Base-by-base conservation (phyloP, 2,888 invertebrate genomes). In the Acanthosepion pharaonis region DNA sequence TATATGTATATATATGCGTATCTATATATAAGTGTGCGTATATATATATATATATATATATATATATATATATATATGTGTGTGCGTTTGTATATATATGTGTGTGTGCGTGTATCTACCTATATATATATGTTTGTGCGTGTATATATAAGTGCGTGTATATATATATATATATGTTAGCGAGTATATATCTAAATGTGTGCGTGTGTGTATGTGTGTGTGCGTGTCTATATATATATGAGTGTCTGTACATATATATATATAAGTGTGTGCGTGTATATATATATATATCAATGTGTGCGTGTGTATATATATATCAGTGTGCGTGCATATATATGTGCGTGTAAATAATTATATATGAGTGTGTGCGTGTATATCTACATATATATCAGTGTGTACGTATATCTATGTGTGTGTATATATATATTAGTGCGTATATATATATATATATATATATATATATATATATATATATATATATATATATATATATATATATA, bases 71-170 rank as follows among this genome's bases (percentile, higher is more conserved):
- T 92, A 92, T 92, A 92, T 49, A 92, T 48, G 42, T 92, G 15
- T 92, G 42, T 92, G n/a, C 42, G 42, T 92, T 42, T 92, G 42
- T 42, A 92, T 92, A 48, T 48, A 48, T 92, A 48, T 92, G 42
- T 92, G 15, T 92, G 6, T 92, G 42, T 92, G 42, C 42, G 42
- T 49, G 42, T 48, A 49, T 33, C 33, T 33, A 33, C 1, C 33
- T 92, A 42, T 92, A 48, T 92, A 48, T 92, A 48, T 92, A 48
- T 92, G n/a, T 92, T 15, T 92, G 42, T 92, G 42, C 42, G 42
- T 92, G 42, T 48, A 92, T 92, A 48, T 92, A 92, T 49, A 92
- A 42, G 42, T 92, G n/a, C 42, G n/a, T 92, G 42, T 92, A 48
- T 6, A 92, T 42, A 42, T 92, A 48, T 6, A 92, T 42, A 42